Conservation (phyloP, 1,140 invertebrate genomes). For the Drosophila suzukii region DNA sequence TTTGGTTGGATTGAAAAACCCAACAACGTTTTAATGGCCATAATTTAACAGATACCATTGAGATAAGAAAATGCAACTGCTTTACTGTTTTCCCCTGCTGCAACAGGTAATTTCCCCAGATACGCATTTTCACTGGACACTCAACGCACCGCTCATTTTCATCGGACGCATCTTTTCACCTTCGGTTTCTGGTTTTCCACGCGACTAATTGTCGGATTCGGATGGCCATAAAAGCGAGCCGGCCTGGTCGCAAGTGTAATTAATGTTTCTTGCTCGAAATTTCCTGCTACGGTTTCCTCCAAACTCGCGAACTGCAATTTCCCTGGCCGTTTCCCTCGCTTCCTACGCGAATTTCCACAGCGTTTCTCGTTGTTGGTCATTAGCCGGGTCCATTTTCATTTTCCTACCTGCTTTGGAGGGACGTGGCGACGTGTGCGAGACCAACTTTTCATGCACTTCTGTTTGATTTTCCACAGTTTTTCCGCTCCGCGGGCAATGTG, state of each 20-base stretch:
- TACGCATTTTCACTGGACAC: slow-evolving; percentile 22
- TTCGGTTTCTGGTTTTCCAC: slow-evolving; percentile 47
- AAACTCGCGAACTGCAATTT: slow-evolving; percentile 24
- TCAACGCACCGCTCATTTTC: slow-evolving; percentile 17
- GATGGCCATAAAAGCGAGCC: slow-evolving; percentile 40
- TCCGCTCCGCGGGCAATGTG: slow-evolving; percentile 52
- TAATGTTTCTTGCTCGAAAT: slow-evolving; percentile 66
- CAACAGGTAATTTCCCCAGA: slow-evolving; percentile 17
- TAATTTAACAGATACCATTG: neutral
- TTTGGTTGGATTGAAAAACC: too few species aligned
- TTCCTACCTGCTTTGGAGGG: slow-evolving; percentile 41
- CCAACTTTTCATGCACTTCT: slow-evolving; percentile 61
- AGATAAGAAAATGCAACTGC: slow-evolving; percentile 4
- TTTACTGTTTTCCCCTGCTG: slow-evolving; percentile 1
- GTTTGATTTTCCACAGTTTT: slow-evolving; percentile 62
- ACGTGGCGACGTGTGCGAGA: slow-evolving; percentile 40
- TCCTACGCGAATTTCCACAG: slow-evolving; percentile 54
- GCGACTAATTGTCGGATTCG: slow-evolving; percentile 44
- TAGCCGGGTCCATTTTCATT: slow-evolving; percentile 43
- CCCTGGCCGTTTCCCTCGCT: slow-evolving; percentile 48
- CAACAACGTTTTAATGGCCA: neutral
- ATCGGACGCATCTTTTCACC: slow-evolving; percentile 44
- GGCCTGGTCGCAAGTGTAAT: slow-evolving; percentile 39
- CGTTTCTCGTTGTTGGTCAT: slow-evolving; percentile 49
- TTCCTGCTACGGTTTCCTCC: slow-evolving; percentile 66